A percentile compares a stretch with the other conserved stretches of the same genome.
Conservation (phyloP, 2,888 invertebrate species). For the Mongoloraphidia duomilia region DNA sequence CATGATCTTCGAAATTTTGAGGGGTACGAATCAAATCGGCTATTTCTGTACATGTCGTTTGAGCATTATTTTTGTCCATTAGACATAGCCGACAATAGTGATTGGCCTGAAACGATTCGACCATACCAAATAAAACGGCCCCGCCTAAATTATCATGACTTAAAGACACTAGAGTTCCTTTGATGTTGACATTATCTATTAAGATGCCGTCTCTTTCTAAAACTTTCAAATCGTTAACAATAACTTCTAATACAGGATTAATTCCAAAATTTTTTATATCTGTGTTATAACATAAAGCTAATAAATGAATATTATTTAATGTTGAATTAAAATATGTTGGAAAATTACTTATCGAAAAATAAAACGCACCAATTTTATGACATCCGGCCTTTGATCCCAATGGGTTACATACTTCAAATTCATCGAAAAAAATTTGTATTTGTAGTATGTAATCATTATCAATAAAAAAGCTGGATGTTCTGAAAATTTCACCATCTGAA, state of each 20-base stretch:
- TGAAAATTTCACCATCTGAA: background rate
- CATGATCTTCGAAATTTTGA: too few species aligned
- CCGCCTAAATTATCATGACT: conserved; percentile 10
- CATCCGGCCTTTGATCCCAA: background rate
- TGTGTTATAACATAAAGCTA: background rate
- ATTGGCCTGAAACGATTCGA: conserved; percentile 11
- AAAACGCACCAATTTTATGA: background rate
- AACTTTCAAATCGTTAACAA: conserved; percentile 9
- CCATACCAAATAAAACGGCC: conserved; percentile 9
- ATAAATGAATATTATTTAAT: conserved; percentile 1
- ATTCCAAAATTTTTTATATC: conserved; percentile 8
- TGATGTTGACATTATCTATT: conserved; percentile 3
- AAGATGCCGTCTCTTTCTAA: conserved; percentile 9
- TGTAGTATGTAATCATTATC: background rate
- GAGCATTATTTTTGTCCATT: too few species aligned
- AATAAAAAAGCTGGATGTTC: background rate
- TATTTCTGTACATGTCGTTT: too few species aligned
- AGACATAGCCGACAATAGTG: conserved; percentile 13
- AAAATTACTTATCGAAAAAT: background rate
- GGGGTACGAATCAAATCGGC: too few species aligned
- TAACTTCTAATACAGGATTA: conserved; percentile 5
- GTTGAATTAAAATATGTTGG: background rate
- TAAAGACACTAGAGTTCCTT: conserved; percentile 9
- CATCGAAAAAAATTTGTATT: conserved; percentile 1
- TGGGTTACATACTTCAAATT: background rate